Conservation (phyloP, 2,888 invertebrate species). For the Cephus pulcher region DNA sequence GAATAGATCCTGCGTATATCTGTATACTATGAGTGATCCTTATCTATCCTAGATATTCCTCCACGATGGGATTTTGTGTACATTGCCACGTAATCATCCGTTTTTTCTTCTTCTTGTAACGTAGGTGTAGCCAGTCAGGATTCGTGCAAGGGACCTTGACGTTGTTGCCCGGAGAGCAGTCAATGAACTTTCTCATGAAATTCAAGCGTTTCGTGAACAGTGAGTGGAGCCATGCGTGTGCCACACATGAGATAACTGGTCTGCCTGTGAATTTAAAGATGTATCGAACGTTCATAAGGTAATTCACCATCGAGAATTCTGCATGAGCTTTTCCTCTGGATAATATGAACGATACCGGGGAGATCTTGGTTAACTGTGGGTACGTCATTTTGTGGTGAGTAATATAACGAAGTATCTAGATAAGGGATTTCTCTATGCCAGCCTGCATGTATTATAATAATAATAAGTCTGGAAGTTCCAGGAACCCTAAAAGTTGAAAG, state of each 20-base stretch:
- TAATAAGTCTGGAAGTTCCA: neutral
- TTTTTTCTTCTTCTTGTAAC: neutral
- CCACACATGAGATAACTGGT: neutral
- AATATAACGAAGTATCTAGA: neutral
- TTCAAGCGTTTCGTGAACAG: neutral
- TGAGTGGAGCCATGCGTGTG: neutral
- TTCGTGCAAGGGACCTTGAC: neutral
- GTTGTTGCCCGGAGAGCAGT: neutral
- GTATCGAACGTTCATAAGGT: neutral
- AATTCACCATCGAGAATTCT: neutral
- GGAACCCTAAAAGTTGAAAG: conserved; percentile 8
- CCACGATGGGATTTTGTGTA: neutral
- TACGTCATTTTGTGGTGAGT: too few relatives aligned
- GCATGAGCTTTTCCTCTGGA: neutral
- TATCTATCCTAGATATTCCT: neutral
- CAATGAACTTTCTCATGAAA: conserved; percentile 7
- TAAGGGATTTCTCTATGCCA: neutral
- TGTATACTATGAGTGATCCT: neutral
- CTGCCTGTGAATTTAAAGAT: neutral
- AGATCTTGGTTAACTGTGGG: neutral
- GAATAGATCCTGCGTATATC: neutral
- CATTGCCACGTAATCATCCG: neutral
- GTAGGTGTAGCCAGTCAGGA: neutral
- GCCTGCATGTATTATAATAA: too few relatives aligned
- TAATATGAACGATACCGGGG: neutral